Base-by-base conservation (phyloP, 2,113 vertebrate species). In the Lepus europaeus region DNA sequence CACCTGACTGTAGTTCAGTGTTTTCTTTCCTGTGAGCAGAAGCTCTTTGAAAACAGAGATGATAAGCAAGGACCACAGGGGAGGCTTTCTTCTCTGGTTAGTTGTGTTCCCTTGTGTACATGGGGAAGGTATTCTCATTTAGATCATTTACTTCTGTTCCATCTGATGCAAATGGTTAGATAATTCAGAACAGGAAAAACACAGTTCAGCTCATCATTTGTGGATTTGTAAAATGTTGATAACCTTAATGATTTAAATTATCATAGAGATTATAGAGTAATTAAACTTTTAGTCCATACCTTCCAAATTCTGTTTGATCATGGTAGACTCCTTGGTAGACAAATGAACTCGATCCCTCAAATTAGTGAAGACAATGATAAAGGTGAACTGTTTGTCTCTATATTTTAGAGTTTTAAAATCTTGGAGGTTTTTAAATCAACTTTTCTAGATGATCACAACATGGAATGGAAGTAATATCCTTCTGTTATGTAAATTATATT, bases 11-110 rank as follows among this genome's bases (percentile, higher is more conserved):
- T 45, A 76, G 80, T 81, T 89, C 27, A 49, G 13, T 73, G 6
- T 77, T 96, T 88, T 72, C 29, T 92, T 96, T 85, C 53, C 56
- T 89, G 68, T 87, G 70, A 70, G 36, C 49, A 84, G 51, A 90
- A 77, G 31, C 39, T 88, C 66, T 64, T 39, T 95, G 94, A 59
- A 74, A 92, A 85, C 51, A 90, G 12, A 87, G 45, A 63, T 69
- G 82, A 83, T 69, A 69, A 81, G 66, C 53, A 70, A 79, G 61
- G 72, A 61, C 77, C 91, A 59, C 82, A 53, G 73, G 91, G 77
- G 59, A 95, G 63, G 23, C 49, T 66, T 87, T 73, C 73, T 90
- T 92, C 33, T 74, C 22, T 70, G 53, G 76, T 79, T 70, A 81
- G 39, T 72, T 78, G n/a, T 78, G 82, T 68, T 88, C 82, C 86